Base-by-base conservation (phyloP, 92 coral and sea anemone species). In the Zoanthus sansibaricus region DNA sequence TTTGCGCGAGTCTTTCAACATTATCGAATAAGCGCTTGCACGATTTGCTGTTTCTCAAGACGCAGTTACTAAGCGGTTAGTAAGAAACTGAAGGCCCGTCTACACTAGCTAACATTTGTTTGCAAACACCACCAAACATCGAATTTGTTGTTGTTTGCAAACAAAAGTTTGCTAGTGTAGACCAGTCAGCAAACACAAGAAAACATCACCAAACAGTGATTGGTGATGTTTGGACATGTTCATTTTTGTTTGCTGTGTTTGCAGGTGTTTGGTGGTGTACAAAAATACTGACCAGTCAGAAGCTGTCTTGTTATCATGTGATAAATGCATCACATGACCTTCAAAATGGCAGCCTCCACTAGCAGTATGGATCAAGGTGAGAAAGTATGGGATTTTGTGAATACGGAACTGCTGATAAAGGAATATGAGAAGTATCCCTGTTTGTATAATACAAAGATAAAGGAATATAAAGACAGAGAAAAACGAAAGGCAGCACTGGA, bases 51-150 rank as follows among this genome's bases (percentile, higher is more conserved):
- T 25, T 25, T 25, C 25, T 25, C 25, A 25, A 25, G 25, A 25
- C 25, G 25, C 25, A 25, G 25, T 25, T 25, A 25, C 25, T 25
- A 25, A 25, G 25, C 25, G 25, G 25, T 25, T 25, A 25, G 25
- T 25, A 25, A 25, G 42, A 37, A 37, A 37, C 3, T 37, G 7
- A 71, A 37, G 77, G 56, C 55, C 77, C 58, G 77, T 73, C 77
- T 73, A 73, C 56, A 73, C 55, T 73, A 73, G 77, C 55, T 46
- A 73, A 73, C 77, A 68, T 73, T 73, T 73, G 77, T 46, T 73
- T 73, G 55, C 77, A 73, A 73, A 71, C 30, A 45, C 56, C 67
- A 61, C 54, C 55, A 79, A 79, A 79, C 73, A 55, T 37, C 61
- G 30, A 25, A 25, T 37, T 79, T 58, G 68, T 15, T 79, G 84